Evolutionary conservation across 2,797 vertebrate genomes (phyloP).

Genomic region (Rhynchotus rufescens): DNA sequence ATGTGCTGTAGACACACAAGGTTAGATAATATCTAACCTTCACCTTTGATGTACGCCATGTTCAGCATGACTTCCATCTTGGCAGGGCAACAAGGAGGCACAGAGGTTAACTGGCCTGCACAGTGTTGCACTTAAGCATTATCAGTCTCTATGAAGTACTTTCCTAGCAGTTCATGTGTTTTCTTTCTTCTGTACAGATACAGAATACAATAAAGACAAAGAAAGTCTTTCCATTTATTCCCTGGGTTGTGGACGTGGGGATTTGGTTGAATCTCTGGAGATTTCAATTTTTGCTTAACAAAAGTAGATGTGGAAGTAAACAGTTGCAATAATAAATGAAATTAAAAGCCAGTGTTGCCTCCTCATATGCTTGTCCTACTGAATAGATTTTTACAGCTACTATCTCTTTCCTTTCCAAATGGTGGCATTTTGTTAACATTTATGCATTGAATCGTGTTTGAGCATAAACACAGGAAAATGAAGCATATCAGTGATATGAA

Average conservation of each 20-base stretch:
- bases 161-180: neutral
- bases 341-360: neutral
- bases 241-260: neutral
- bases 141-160: neutral
- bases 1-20: neutral
- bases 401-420: neutral
- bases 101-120: rapidly evolving
- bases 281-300: neutral
- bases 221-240: neutral
- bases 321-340: neutral
- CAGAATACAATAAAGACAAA: neutral
- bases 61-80: neutral
- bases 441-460: neutral
- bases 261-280: neutral
- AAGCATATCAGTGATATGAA: neutral
- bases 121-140: neutral
- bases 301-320: neutral
- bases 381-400: neutral
- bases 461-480: neutral
- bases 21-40: neutral
- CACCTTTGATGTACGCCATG: neutral
- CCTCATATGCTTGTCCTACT: neutral
- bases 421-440: neutral
- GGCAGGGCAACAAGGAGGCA: neutral
- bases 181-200: neutral